Base-by-base conservation (phyloP, 2,888 invertebrate species). In the Lasioglossum morio region DNA sequence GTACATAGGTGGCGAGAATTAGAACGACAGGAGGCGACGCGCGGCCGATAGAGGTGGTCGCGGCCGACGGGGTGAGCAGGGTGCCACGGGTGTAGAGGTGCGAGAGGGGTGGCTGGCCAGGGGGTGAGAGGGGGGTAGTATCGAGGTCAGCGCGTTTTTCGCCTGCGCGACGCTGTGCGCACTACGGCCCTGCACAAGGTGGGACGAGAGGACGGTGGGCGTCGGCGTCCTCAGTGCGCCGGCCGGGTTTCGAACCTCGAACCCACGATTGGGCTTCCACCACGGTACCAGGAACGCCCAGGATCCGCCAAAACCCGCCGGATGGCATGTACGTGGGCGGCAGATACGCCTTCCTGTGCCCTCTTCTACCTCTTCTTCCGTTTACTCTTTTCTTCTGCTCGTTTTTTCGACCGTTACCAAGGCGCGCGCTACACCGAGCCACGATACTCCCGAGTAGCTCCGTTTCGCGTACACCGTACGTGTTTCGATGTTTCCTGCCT, bases 71-170 rank as follows among this genome's bases (percentile, higher is more conserved):
- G 53, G n/a, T 0, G 19, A 40, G 63, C 19, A 30, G 48, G 77
- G 48, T 12, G 60, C 85, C 72, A 34, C 77, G 77, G 43, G 73
- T 74, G 69, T 79, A 53, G 34, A 72, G 85, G 85, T 72, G 85
- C 63, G 87, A 27, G 40, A 69, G 74, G 77, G 82, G 77, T 85
- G 88, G 46, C 70, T 48, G 66, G 43, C 19, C 60, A 60, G 27
- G 82, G 69, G 77, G 83, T 27, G 82, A 63, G 82, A 73, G 84
- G 86, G 87, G 86, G 90, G 89, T 89, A 91, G 91, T 93, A 94
- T 94, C 93, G 94, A 93, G 94, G 94, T 94, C 94, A 94, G 94
- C 91, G 91, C 92, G 94, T 94, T 94, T 94, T 94, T 94, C 94
- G 93, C 93, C 93, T 94, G 94, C 94, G 94, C 94, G 92, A 87